Conservation (phyloP, 2,113 vertebrate species). For the Austrofundulus limnaeus region DNA sequence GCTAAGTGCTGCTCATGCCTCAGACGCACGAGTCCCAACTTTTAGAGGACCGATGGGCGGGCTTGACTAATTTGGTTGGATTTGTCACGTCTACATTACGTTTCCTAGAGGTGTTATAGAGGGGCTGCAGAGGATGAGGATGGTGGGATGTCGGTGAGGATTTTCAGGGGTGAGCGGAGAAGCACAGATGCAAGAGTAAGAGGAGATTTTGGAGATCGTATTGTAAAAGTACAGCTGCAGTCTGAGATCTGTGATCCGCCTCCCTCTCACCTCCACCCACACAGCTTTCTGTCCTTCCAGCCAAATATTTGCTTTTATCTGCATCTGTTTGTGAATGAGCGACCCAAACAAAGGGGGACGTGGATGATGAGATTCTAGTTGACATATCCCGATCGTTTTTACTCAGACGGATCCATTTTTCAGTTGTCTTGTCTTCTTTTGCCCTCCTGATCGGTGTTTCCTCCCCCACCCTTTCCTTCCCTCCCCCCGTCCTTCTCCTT, state of each 20-base stretch:
- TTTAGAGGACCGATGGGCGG: conserved; percentile 30
- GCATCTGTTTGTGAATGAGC: conserved; percentile 31
- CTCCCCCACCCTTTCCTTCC: not conserved
- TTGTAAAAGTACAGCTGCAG: not conserved
- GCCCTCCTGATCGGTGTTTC: not conserved
- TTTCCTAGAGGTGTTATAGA: conserved; percentile 36
- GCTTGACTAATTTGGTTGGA: conserved; percentile 12
- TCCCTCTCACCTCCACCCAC: conserved; percentile 1
- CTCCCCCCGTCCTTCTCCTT: conserved; percentile 13
- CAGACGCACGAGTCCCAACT: conserved; percentile 19
- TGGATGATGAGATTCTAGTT: conserved; percentile 41
- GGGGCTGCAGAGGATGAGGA: conserved; percentile 14
- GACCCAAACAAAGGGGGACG: conserved; percentile 40
- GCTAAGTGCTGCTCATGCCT: conserved; percentile 35
- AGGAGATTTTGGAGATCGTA: conserved; percentile 1
- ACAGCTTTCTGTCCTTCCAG: not conserved
- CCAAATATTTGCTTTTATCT: conserved; percentile 16
- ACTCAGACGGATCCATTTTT: conserved; percentile 31
- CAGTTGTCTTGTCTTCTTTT: not conserved
- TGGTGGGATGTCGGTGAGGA: conserved; percentile 7
- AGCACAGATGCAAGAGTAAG: conserved; percentile 15
- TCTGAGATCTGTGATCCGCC: conserved; percentile 5
- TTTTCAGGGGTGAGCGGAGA: conserved; percentile 11
- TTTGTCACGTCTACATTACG: conserved; percentile 39
- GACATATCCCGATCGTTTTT: conserved; percentile 21